Evolutionary conservation across 2,888 invertebrate genomes (phyloP), one percentile per base, ranked within the genome.

Genomic region (Apotomis turbidana): DNA sequence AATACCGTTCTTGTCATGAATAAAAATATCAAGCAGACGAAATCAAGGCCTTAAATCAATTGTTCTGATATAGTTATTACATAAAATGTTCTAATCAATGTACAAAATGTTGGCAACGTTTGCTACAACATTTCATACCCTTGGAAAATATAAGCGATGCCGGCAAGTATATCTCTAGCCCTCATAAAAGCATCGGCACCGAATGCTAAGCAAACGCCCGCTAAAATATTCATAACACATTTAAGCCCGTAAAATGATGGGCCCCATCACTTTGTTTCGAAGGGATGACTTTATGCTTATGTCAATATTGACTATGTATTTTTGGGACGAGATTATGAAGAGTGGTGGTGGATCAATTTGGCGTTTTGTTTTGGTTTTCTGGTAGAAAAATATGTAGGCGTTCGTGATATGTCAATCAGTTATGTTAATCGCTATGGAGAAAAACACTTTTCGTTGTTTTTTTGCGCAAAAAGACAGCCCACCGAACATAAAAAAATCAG

Each of bases 201-300:
- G 60, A 71, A 71, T 71, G 51, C 57, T 57, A 64, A 61, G 15
- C 60, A 61, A 58, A 71, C 67, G 38, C 54, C 51, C 10, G 12
- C 58, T 68, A 68, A 72, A 68, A 68, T 72, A 72, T 72, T 72
- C 68, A 72, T 72, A 68, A 68, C 68, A 68, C 58, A 72, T 72
- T 72, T 72, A 68, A 72, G 63, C 71, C 61, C 71, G 49, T 55
- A 57, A 71, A 61, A 62, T 57, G 71, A 62, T 62, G 61, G 61
- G 57, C 8, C 60, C 67, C 71, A 62, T 71, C 67, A 67, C 61
- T 62, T 62, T 71, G 71, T 71, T 62, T 71, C 61, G 36, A 68
- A 68, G 51, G 61, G 67, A 71, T 71, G 71, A 51, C 71, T 67
- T 71, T 61, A 71, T 71, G 54, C 51, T 55, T 41, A 36, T 55